Base-by-base conservation (phyloP, 1,140 invertebrate genomes). In the Mycetomoellerius zeteki region DNA sequence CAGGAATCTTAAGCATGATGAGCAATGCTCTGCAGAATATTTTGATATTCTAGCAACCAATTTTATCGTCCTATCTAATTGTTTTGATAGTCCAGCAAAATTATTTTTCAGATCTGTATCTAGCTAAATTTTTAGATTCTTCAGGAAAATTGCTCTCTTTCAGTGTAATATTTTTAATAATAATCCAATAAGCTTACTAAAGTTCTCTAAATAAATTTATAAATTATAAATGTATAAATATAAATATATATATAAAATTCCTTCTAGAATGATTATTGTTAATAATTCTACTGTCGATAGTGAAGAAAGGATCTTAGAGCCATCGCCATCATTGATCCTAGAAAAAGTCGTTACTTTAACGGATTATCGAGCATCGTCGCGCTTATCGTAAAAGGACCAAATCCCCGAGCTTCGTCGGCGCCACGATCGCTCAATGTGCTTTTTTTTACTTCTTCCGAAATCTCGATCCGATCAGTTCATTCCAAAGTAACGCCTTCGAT, bases 401-500 rank as follows among this genome's bases (percentile, higher is more conserved):
- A 85, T 76, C 62, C 67, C 54, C 43, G 54, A 7, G 33, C 24
- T 77, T 80, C 85, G 43, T 30, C 19, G 5, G 10, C 14, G 54
- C 65, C 19, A 58, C 12, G 12, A n/a, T 12, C 21, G 24, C 4
- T 24, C 58, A 19, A 7, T 21, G n/a, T 62, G 19, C 47, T 71
- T 86, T 71, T 47, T 54, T 71, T 62, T 76, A 6, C 52, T n/a
- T 27, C 4, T 12, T 2, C 37, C 33, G 47, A 75, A 86, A 86
- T 80, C 52, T 81, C 77, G 54, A 89, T 86, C 47, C 75, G 73
- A 81, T 71, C 64, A 64, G 33, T 89, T 89, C 81, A 73, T 86
- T 89, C 27, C 33, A 27, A 27, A 81, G 50, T 86, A 89, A 69
- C 69, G 33, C 37, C 58, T 69, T 73, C 60, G 87, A 85, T 87